A percentile compares a stretch with the other conserved stretches of the same genome.
phyloP scores from a whole-genome alignment of 1,140 invertebrate species.

The Lucilia cuprina region DNA sequence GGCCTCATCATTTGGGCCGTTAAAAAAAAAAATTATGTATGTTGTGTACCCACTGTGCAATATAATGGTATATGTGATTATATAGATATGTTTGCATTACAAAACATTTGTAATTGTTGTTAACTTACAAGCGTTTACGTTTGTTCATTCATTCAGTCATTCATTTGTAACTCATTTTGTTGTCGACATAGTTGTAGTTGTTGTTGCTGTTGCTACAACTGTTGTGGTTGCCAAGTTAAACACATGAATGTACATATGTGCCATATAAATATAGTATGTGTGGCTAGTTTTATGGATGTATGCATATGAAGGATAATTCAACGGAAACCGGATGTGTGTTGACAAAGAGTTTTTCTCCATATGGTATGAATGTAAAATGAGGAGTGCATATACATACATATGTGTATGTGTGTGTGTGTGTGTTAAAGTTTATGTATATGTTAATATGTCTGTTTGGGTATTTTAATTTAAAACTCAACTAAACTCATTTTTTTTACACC shows the following conservation, averaged over 20 bases:
- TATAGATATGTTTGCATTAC: background rate
- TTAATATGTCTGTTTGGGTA: background rate
- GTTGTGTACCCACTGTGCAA: too few species aligned
- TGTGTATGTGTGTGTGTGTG: too few species aligned
- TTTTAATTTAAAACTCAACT: conserved; percentile 20
- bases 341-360: conserved; percentile 5
- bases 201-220: background rate
- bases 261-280: background rate
- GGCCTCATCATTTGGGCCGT: too few species aligned
- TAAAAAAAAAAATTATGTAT: too few species aligned
- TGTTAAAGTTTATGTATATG: too few species aligned
- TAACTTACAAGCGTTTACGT: background rate
- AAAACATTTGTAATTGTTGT: background rate
- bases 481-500: background rate
- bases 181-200: background rate
- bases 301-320: conserved; percentile 18
- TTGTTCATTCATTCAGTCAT: background rate
- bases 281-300: background rate
- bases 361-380: background rate
- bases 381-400: background rate
- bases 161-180: background rate
- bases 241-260: background rate
- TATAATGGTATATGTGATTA: background rate
- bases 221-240: background rate
- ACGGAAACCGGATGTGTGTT: conserved; percentile 20